Evolutionary conservation across 1,140 invertebrate genomes (phyloP), one percentile per base, ranked within the genome.

Genomic region (Brachionus sp.): DNA sequence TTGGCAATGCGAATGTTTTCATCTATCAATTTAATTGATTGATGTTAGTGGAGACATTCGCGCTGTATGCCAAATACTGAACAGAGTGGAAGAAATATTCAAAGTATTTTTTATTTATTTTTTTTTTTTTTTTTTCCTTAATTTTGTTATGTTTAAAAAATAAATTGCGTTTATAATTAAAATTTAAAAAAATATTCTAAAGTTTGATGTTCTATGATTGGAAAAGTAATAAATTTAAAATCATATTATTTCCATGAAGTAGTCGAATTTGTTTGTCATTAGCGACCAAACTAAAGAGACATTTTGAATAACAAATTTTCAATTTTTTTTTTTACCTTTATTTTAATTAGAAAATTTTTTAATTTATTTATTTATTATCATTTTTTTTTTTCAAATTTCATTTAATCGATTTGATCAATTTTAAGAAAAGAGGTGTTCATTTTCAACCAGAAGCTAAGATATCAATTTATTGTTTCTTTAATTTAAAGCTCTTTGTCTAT

Each of bases 161-260:
- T 37, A 70, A 70, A 70, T 70, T 70, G 35, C 66, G 35, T 70
- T 70, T 70, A 70, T 70, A 70, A 70, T 70, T 70, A 70, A 70
- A 19, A 53, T 53, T 23, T 6, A 46, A 46, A 46, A 16, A 46
- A 46, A 53, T 29, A 29, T 29, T 29, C 50, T 53, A 53, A 70
- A 70, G 6, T 70, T 70, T 39, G 62, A 53, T 53, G 50, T 7
- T 66, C 33, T 37, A 12, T 5, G 4, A 35, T 64, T 57, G 10
- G 29, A 64, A 64, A 64, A 29, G 64, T 68, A 70, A 70, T 70
- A 70, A 70, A 70, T n/a, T n/a, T n/a, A n/a, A 70, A 70, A 70
- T 70, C 5, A 70, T 37, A 70, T 70, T 70, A 70, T 70, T 70
- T 70, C 66, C 66, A 70, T 37, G 37, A 39, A 16, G 29, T 42